Percentiles rank a stretch among this genome's conserved stretches.
Evolutionary conservation across 2,888 invertebrate genomes (phyloP).

Genomic region (Aleiodes leptofemur): DNA sequence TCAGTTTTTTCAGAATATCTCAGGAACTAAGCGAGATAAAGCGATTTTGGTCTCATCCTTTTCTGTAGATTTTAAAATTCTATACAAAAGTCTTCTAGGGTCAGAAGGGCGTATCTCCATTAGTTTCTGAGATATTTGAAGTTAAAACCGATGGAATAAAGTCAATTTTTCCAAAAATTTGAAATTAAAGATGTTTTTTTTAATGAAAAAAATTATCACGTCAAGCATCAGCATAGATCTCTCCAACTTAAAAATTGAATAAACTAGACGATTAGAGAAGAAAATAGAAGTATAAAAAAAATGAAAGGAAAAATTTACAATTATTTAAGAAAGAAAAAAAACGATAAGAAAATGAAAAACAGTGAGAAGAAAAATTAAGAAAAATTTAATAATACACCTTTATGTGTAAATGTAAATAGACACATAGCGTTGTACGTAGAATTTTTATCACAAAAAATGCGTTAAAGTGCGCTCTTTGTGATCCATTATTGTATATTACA

Average conservation of each 20-base stretch:
- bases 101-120: no score
- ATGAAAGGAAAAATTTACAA: neutral
- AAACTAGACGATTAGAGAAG: neutral
- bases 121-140: no score
- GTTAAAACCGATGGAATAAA: no score
- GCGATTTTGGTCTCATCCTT: no score
- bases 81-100: no score
- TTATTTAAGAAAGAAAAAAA: neutral
- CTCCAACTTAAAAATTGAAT: constrained; percentile 12
- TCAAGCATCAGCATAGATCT: constrained; percentile 22
- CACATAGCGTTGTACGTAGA: constrained; percentile 49
- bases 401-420: constrained; percentile 49
- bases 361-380: constrained; percentile 14
- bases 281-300: constrained; percentile 22
- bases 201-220: constrained; percentile 1
- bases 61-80: no score
- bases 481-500: constrained; percentile 50
- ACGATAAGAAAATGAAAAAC: neutral
- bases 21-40: no score
- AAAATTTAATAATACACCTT: constrained; percentile 41
- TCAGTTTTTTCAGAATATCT: no score
- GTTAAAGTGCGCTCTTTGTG: constrained; percentile 49
- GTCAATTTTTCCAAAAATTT: no score
- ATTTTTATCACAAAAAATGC: constrained; percentile 41
- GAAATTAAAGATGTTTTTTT: neutral